Conservation (phyloP, 2,113 vertebrate species). For the Hyaena hyaena region DNA sequence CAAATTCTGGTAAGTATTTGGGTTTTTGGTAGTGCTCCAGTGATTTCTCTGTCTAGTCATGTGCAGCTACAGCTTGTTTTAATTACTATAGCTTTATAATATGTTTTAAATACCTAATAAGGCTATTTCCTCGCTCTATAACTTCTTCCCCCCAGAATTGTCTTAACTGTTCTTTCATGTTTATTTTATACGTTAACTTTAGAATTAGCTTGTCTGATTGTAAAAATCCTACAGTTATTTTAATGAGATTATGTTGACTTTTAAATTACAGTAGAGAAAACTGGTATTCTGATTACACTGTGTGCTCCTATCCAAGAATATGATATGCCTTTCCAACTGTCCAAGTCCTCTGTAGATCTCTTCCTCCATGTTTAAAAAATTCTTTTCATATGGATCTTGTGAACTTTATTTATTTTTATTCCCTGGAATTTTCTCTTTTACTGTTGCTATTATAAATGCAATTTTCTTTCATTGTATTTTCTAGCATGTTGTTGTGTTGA, state of each 20-base stretch:
- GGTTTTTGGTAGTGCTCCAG: background rate
- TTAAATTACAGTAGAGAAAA: background rate
- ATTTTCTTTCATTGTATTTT: constrained; percentile 3
- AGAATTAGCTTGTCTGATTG: background rate
- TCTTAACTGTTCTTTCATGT: background rate
- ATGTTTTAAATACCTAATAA: background rate
- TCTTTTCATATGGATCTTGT: background rate
- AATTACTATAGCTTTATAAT: background rate
- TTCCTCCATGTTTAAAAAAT: background rate
- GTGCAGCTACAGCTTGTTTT: background rate
- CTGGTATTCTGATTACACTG: background rate
- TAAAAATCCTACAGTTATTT: background rate
- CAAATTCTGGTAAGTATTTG: background rate
- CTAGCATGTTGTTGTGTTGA: background rate
- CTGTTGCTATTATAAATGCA: background rate
- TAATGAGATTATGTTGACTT: background rate
- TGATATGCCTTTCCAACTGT: background rate
- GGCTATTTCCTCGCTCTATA: background rate
- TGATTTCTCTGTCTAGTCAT: background rate
- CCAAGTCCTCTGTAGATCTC: background rate
- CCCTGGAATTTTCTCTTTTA: background rate
- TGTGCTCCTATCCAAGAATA: background rate
- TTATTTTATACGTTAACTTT: constrained; percentile 17
- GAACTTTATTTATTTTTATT: background rate
- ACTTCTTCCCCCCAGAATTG: background rate